A percentile compares a stretch with the other conserved stretches of the same genome.
These are phyloP conservation scores for Gisinianus flammeolus DNA, from an alignment of 2,888 invertebrate genomes.

Conservation along the genomic window DNA sequence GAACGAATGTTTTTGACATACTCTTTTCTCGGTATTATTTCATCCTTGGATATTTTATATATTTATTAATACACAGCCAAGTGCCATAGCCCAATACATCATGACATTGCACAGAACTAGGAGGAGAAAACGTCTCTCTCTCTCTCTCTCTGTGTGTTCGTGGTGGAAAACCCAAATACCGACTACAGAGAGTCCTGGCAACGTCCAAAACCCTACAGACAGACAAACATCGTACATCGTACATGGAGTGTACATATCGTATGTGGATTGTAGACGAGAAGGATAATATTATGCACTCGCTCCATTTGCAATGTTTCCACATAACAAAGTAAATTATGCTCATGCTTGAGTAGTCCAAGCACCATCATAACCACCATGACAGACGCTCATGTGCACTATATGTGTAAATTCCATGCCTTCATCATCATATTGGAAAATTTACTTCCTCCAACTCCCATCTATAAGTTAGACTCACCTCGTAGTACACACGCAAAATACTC, in stretches of 20 bases:
- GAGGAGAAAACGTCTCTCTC: no score
- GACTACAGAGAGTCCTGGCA: no score
- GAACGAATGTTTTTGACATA: conserved; percentile 59
- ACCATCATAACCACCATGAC: conserved; percentile 13
- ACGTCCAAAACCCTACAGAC: no score
- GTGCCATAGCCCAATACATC: conserved; percentile 1
- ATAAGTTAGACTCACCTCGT: no score
- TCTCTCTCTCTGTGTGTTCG: no score
- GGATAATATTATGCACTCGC: conserved; percentile 9
- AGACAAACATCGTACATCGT: neutral
- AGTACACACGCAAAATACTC: no score
- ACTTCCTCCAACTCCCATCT: no score
- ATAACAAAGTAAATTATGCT: conserved; percentile 38
- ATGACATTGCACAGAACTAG: neutral
- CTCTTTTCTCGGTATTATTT: conserved; percentile 39
- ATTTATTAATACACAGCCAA: conserved; percentile 19
- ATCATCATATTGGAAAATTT: conserved; percentile 12
- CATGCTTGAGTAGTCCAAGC: conserved; percentile 6
- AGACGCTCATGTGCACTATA: neutral
- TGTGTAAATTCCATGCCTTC: conserved; percentile 15
- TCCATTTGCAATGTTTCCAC: conserved; percentile 31
- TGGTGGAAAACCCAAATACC: no score
- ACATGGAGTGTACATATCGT: neutral
- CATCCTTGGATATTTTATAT: conserved; percentile 19
- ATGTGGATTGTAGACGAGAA: neutral